Base-by-base conservation (phyloP, 2,797 vertebrate species). In the Lepidocolaptes lacrymiger region DNA sequence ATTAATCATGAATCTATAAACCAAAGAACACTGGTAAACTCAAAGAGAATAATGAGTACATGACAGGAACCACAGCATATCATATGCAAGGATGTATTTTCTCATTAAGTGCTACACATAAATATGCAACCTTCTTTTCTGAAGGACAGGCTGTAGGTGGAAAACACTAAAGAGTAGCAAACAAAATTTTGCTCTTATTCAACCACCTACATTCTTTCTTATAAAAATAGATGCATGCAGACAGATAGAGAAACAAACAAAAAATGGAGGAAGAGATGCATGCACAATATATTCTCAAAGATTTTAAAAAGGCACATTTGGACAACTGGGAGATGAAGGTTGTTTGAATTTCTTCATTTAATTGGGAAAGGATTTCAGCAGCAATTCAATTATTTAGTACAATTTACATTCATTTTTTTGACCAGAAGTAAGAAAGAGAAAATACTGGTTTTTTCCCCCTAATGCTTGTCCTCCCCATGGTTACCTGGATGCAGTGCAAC, bases 1-100 rank as follows among this genome's bases (percentile, higher is more conserved):
- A 97, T 97, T 96, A 96, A 95, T 93, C 89, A 96, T 97, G 89
- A 97, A 62, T 77, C 89, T 91, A 67, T 95, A 97, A 97, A 96
- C 63, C 88, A 93, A 75, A 93, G 83, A 93, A 94, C 89, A 91
- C 68, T 69, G 75, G 85, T 93, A 95, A 95, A 94, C 91, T 97
- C 91, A 83, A 94, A 94, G 80, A 94, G 91, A 97, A 91, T 97
- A 95, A 87, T 30, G 58, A 95, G 85, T 94, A 93, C 92, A 95
- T 94, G 95, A 96, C 95, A 95, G 95, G 88, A 95, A 97, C 78
- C 91, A 91, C 74, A 91, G 78, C 66, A 93, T 88, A 94, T 94
- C 72, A 85, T 94, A 96, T 95, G 93, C 89, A 92, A 88, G 88
- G 89, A 96, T 95, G 34, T 92, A 95, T 95, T 97, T 97, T 72